Conservation (phyloP, 1,140 invertebrate species). For the Lerema accius region DNA sequence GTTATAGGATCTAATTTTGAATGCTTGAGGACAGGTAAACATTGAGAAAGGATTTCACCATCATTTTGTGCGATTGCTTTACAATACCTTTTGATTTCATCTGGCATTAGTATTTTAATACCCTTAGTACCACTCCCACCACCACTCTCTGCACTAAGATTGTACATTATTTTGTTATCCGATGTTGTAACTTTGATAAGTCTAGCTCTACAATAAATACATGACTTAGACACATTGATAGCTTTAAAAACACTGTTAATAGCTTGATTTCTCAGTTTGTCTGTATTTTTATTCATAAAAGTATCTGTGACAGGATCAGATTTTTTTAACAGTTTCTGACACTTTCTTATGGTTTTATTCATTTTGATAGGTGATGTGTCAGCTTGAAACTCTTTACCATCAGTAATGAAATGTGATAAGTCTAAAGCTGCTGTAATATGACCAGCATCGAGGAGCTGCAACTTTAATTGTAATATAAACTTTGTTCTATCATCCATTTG, state of each 20-base stretch:
- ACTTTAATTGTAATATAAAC: slow-evolving; percentile 87
- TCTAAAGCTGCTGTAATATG: slow-evolving; percentile 88
- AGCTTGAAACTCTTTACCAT: slow-evolving; percentile 58
- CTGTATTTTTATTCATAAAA: slow-evolving; percentile 84
- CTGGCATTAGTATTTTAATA: slow-evolving; percentile 83
- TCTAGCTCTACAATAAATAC: slow-evolving; percentile 85
- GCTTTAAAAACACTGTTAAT: slow-evolving; percentile 84
- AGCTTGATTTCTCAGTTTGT: slow-evolving; percentile 84
- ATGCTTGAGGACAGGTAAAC: slow-evolving; percentile 89
- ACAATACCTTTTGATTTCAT: slow-evolving; percentile 88
- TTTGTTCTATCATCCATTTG: slow-evolving; percentile 88
- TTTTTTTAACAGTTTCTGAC: slow-evolving; percentile 69
- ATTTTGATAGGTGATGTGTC: slow-evolving; percentile 55
- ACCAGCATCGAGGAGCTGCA: slow-evolving; percentile 90
- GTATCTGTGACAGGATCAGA: slow-evolving; percentile 63
- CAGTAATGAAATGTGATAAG: slow-evolving; percentile 83
- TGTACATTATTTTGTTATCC: slow-evolving; percentile 85
- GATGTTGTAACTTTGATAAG: slow-evolving; percentile 85
- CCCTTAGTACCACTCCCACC: too few relatives aligned
- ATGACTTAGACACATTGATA: slow-evolving; percentile 83
- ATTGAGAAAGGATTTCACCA: slow-evolving; percentile 85
- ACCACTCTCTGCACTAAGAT: slow-evolving; percentile 68
- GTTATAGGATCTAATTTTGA: slow-evolving; percentile 85
- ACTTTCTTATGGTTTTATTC: slow-evolving; percentile 69
- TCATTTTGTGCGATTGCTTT: slow-evolving; percentile 91